Base-by-base conservation (phyloP, 2,797 vertebrate species). In the Platalea minor region DNA sequence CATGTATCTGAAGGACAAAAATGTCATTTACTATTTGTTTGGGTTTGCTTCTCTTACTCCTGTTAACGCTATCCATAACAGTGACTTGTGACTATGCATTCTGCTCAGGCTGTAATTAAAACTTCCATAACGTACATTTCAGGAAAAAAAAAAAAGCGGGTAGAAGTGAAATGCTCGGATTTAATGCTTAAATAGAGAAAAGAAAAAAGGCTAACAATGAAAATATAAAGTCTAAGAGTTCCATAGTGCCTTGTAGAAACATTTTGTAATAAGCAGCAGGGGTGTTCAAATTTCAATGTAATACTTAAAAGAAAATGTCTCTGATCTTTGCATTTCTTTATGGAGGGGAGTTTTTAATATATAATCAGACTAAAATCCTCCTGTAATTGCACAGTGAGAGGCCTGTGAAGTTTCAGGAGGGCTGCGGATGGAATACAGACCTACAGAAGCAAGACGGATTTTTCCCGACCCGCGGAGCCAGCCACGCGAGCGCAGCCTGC, bases 341-440 rank as follows among this genome's bases (percentile, higher is more conserved):
- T 69, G 88, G 65, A 95, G 57, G 25, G 20, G 54, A 86, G 77
- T 85, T 95, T 96, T 96, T 74, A 48, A 81, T 73, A 61, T n/a
- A 39, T 73, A 91, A 96, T 89, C 94, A 92, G 73, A 54, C 69
- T 91, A 56, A 95, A 97, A 88, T 61, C 84, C 88, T 87, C 77
- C 95, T 92, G 91, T 94, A 95, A 96, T 70, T 92, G 92, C 94
- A 48, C 96, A 94, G 94, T 16, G 59, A 95, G 94, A 63, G 69
- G 80, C 76, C 89, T 95, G 53, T 90, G 94, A 95, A 78, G 94
- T 37, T 80, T 14, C 4, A 8, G 91, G 51, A 15, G 16, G 53
- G 88, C 89, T 92, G 85, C 51, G n/a, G 82, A 67, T 56, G 68
- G 74, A 41, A 4, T 21, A 12, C 13, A 8, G 89, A 26, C 35